Evolutionary conservation across 2,888 invertebrate genomes (phyloP).

Genomic region (Platerodrilus igneus): DNA sequence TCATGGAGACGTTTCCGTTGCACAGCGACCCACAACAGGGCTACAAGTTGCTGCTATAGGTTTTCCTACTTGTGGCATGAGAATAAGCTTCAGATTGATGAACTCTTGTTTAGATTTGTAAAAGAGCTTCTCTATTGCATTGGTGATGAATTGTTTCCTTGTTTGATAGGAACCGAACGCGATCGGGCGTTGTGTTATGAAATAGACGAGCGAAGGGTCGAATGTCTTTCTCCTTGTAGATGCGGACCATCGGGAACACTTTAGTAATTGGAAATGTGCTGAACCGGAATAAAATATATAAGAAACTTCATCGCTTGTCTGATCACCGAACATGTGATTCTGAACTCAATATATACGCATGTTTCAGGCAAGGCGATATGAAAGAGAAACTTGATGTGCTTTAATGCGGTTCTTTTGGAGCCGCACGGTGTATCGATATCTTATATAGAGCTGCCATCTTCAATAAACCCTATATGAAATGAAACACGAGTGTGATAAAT

Average conservation of each 20-base stretch:
- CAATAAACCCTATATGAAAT: slow-evolving; percentile 20
- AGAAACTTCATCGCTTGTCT: slow-evolving; percentile 42
- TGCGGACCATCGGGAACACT: slow-evolving; percentile 37
- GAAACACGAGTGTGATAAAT: slow-evolving; percentile 30
- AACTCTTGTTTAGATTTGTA: slow-evolving; percentile 28
- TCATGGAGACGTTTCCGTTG: slow-evolving; percentile 29
- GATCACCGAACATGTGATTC: slow-evolving; percentile 33
- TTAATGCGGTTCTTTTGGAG: slow-evolving; percentile 16
- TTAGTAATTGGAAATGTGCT: slow-evolving; percentile 45
- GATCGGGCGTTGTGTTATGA: slow-evolving; percentile 32
- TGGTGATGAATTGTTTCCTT: slow-evolving; percentile 31
- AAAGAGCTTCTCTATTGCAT: slow-evolving; percentile 18
- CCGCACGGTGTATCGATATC: slow-evolving; percentile 16
- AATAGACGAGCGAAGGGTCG: slow-evolving; percentile 38
- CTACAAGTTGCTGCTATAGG: slow-evolving; percentile 32
- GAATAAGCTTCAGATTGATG: slow-evolving; percentile 24
- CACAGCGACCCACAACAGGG: slow-evolving; percentile 24
- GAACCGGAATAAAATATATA: slow-evolving; percentile 45
- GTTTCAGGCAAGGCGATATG: slow-evolving; percentile 12
- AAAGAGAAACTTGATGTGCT: slow-evolving; percentile 18
- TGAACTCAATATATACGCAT: slow-evolving; percentile 23
- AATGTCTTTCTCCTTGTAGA: slow-evolving; percentile 28
- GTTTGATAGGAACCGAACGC: slow-evolving; percentile 26
- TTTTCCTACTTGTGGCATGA: slow-evolving; percentile 17
- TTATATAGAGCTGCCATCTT: slow-evolving; percentile 20